Conservation (phyloP, 2,888 invertebrate species). For the Ophioninae sp. region DNA sequence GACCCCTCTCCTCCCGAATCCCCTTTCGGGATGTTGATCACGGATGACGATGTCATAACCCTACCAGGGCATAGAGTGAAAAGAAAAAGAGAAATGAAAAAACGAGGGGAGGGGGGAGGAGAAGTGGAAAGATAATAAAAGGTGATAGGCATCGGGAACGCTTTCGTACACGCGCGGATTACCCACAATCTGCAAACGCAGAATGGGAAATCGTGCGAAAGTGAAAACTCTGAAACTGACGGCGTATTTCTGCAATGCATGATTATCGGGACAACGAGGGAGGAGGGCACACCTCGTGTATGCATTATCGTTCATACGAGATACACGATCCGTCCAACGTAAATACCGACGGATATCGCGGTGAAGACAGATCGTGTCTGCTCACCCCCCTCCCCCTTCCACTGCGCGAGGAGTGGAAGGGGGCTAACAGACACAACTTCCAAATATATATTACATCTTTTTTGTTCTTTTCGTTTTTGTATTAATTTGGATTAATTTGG, state of each 20-base stretch:
- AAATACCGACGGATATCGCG: not conserved
- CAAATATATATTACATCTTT: no score
- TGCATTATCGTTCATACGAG: constrained; percentile 37
- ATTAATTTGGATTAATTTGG: no score
- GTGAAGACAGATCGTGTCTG: not conserved
- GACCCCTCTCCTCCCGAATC: not conserved
- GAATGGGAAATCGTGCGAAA: constrained; percentile 63
- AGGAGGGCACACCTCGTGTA: constrained; percentile 55
- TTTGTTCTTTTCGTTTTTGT: no score
- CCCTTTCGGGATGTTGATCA: constrained; percentile 32
- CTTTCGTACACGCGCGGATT: constrained; percentile 20
- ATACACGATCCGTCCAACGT: constrained; percentile 1
- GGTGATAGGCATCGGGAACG: not conserved
- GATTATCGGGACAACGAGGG: constrained; percentile 8
- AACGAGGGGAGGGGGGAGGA: not conserved
- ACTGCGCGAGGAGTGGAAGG: no score
- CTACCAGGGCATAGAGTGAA: constrained; percentile 6
- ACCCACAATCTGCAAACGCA: constrained; percentile 30
- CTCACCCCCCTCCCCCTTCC: not conserved
- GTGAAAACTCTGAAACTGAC: constrained; percentile 52
- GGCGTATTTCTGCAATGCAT: constrained; percentile 45
- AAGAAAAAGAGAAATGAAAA: not conserved
- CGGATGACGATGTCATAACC: constrained; percentile 51
- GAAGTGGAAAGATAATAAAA: constrained; percentile 3
- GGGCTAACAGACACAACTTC: no score